Percentiles rank a stretch among this genome's conserved stretches.
Evolutionary conservation across 2,113 vertebrate genomes (phyloP).

Genomic region (Planiliza haematocheilus): DNA sequence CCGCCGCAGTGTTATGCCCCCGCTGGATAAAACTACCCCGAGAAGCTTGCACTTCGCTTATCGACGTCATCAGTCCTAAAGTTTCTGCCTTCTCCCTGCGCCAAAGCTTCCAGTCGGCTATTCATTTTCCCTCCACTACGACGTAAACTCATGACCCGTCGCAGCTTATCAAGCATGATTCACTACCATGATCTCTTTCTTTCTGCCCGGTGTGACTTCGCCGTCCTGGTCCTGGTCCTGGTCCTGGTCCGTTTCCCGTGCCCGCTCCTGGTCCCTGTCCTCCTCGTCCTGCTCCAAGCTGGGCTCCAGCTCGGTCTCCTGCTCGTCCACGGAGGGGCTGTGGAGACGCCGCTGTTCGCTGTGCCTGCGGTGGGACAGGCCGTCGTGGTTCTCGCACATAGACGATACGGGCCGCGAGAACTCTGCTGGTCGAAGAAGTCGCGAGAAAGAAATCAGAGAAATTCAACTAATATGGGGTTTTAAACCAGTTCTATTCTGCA

Average conservation of each 20-base stretch:
- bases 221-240: slow-evolving; percentile 28
- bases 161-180: background rate
- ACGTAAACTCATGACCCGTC: background rate
- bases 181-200: slow-evolving; percentile 94
- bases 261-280: slow-evolving; percentile 81
- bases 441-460: too few species aligned
- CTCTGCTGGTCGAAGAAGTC: slow-evolving; percentile 80
- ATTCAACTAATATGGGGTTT: too few species aligned
- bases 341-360: slow-evolving; percentile 67
- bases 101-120: background rate
- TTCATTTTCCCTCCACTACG: background rate
- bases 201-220: slow-evolving; percentile 89
- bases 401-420: slow-evolving; percentile 92
- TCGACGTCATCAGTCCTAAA: slow-evolving; percentile 19
- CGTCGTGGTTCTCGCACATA: slow-evolving; percentile 90
- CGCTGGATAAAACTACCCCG: slow-evolving; percentile 25
- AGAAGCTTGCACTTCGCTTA: slow-evolving; percentile 21
- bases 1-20: slow-evolving; percentile 11
- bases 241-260: slow-evolving; percentile 66
- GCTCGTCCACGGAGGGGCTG: slow-evolving; percentile 80
- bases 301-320: slow-evolving; percentile 77
- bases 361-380: slow-evolving; percentile 78
- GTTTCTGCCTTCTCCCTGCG: background rate
- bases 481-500: too few species aligned
- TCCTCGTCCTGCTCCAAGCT: slow-evolving; percentile 81